Conservation (phyloP, 1,140 invertebrate genomes). For the Leptinotarsa defecta region DNA sequence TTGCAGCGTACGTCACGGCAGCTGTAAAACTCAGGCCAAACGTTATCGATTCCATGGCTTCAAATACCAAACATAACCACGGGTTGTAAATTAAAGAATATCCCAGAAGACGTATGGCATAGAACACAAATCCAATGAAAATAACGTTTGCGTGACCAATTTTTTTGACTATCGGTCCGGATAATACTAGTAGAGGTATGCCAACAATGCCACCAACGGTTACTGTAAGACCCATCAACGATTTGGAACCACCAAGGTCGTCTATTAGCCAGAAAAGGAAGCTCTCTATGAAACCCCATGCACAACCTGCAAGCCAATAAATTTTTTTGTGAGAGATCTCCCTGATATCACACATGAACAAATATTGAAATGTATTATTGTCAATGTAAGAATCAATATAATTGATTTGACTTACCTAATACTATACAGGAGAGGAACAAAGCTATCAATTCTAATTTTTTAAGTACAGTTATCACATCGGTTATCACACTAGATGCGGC, state of each 20-base stretch:
- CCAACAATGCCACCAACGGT: conserved; percentile 79
- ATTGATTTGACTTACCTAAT: conserved; percentile 62
- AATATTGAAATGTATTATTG: too few relatives aligned
- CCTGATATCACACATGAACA: too few relatives aligned
- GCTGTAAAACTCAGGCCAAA: conserved; percentile 81
- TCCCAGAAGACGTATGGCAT: conserved; percentile 73
- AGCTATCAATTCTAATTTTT: conserved; percentile 73
- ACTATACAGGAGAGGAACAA: conserved; percentile 75
- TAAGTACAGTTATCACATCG: conserved; percentile 72
- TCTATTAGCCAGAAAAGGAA: conserved; percentile 87
- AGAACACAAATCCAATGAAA: conserved; percentile 78
- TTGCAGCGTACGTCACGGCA: conserved; percentile 79
- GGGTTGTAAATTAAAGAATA: conserved; percentile 83
- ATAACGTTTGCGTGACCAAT: conserved; percentile 83
- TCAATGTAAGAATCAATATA: too few relatives aligned
- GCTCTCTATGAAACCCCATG: conserved; percentile 84
- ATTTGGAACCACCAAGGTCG: conserved; percentile 77
- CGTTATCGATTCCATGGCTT: conserved; percentile 84
- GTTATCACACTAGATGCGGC: conserved; percentile 73
- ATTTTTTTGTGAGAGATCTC: not conserved
- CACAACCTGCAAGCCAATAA: conserved; percentile 64
- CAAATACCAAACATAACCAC: conserved; percentile 80
- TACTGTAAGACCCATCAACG: conserved; percentile 83
- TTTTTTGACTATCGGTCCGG: conserved; percentile 77
- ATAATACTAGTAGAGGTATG: conserved; percentile 75